Conservation (phyloP, 1,140 invertebrate species). For the Bombus superbus region DNA sequence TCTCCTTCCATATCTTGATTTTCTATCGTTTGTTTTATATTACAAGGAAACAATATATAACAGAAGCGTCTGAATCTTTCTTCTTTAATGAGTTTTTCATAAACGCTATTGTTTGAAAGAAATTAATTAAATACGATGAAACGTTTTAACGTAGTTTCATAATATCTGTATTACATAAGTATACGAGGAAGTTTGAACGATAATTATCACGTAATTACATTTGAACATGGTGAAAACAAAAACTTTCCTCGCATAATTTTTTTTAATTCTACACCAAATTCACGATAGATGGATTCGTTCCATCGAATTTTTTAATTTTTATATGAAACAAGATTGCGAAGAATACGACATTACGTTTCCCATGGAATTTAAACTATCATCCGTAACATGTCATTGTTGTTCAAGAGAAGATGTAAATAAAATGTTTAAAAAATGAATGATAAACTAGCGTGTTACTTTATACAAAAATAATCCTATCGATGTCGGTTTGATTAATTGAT, state of each 20-base stretch:
- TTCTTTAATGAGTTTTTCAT: not conserved
- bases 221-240: not conserved
- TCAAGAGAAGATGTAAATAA: not conserved
- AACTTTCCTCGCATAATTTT: not conserved
- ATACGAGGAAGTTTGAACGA: not conserved
- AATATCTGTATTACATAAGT: not conserved
- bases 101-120: not conserved
- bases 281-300: not conserved
- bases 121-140: not conserved
- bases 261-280: not conserved
- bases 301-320: not conserved
- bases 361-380: not conserved
- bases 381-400: not conserved
- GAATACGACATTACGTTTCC: not conserved
- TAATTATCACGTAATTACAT: not conserved
- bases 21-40: not conserved
- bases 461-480: no score
- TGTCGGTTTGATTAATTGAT: not conserved
- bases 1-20: not conserved
- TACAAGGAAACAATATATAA: not conserved
- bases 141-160: not conserved
- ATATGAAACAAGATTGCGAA: no score
- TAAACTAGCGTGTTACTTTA: not conserved
- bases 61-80: not conserved
- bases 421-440: not conserved